Conservation (phyloP, 92 coral and sea anemone species). For the Zoanthus sociatus region DNA sequence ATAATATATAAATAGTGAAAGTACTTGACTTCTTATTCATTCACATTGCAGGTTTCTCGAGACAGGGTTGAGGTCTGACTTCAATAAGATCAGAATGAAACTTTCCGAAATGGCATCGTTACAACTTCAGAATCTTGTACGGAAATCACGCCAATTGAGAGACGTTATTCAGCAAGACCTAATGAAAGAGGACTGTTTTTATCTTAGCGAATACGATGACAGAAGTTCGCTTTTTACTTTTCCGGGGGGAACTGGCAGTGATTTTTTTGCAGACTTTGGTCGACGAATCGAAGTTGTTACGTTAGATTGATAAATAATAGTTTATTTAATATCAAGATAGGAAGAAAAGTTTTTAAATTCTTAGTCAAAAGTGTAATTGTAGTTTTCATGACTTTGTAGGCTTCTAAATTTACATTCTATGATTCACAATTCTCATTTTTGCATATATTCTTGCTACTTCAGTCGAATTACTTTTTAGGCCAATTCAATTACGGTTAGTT, state of each 20-base stretch:
- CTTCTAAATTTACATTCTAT: background rate
- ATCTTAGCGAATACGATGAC: slow-evolving; percentile 92
- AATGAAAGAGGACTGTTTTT: slow-evolving; percentile 93
- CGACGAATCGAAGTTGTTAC: slow-evolving; percentile 94
- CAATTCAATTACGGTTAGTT: background rate
- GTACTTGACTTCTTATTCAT: background rate
- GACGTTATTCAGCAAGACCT: slow-evolving; percentile 93
- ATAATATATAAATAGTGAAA: background rate
- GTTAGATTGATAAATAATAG: slow-evolving; percentile 69
- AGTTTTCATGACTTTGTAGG: background rate
- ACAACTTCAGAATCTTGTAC: slow-evolving; percentile 86
- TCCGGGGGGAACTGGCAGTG: slow-evolving; percentile 59
- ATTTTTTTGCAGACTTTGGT: slow-evolving; percentile 77
- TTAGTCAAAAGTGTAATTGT: background rate
- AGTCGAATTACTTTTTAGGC: background rate
- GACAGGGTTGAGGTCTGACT: slow-evolving; percentile 95
- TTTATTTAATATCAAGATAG: slow-evolving; percentile 9
- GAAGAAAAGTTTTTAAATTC: slow-evolving; percentile 21
- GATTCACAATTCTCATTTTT: background rate
- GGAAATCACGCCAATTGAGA: slow-evolving; percentile 94
- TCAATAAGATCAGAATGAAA: slow-evolving; percentile 97
- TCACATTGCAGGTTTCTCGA: slow-evolving; percentile 83
- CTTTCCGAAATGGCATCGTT: slow-evolving; percentile 92
- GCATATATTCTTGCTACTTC: background rate
- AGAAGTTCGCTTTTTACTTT: slow-evolving; percentile 80